These are phyloP conservation scores for Cyprinodon variegatus DNA, from an alignment of 2,113 vertebrate species.

Conservation along the genomic window DNA sequence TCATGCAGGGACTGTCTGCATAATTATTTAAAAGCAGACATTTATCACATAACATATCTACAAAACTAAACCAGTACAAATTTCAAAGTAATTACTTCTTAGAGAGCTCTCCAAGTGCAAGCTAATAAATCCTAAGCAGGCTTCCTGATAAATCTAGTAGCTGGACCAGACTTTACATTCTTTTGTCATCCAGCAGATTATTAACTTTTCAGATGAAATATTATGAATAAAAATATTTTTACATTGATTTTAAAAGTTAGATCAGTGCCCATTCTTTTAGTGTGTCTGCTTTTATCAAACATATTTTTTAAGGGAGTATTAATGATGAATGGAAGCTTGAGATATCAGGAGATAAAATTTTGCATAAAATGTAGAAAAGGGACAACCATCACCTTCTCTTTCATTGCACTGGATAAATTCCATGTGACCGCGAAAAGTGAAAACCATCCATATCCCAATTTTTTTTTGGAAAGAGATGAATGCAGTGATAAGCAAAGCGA, in stretches of 20 bases:
- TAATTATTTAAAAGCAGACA: constrained; percentile 25
- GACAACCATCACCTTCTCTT: constrained; percentile 9
- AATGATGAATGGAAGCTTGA: constrained; percentile 3
- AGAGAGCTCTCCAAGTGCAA: constrained; percentile 15
- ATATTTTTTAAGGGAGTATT: constrained; percentile 7
- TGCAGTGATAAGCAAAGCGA: constrained; percentile 1
- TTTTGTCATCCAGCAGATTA: constrained; percentile 1
- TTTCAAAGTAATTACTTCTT: constrained; percentile 36
- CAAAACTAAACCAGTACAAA: background rate
- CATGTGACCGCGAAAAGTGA: constrained; percentile 13
- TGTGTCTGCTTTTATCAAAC: background rate
- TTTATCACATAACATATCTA: constrained; percentile 6
- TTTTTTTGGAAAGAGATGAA: constrained; percentile 15
- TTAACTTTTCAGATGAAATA: background rate
- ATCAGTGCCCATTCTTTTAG: background rate
- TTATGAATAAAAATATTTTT: constrained; percentile 16
- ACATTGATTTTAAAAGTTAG: constrained; percentile 8
- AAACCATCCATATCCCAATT: constrained; percentile 5
- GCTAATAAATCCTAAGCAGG: constrained; percentile 45
- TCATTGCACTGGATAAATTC: background rate
- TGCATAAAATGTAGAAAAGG: background rate
- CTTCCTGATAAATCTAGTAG: constrained; percentile 16
- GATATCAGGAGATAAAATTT: background rate
- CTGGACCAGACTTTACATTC: constrained; percentile 32
- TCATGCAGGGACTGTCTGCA: constrained; percentile 4